phyloP scores from a whole-genome alignment of 2,888 invertebrate species.

The Polyommatus icarus region DNA sequence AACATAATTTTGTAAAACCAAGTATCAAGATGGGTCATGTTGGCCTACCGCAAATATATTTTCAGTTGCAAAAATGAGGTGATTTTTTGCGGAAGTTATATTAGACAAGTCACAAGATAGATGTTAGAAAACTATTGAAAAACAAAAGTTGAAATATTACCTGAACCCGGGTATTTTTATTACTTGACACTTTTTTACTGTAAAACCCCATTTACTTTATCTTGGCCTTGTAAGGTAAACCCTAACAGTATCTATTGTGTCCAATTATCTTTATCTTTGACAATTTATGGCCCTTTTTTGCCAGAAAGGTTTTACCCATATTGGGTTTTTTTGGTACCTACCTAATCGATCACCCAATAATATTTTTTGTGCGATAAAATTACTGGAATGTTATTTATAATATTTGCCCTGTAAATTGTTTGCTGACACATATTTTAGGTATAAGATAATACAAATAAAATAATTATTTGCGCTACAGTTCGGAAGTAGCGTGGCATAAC shows the following conservation, averaged over 20 bases:
- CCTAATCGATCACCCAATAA: neutral
- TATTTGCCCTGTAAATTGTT: neutral
- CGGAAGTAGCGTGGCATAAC: too few species aligned
- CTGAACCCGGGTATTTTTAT: neutral
- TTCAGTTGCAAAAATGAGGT: neutral
- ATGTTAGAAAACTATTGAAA: neutral
- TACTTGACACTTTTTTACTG: conserved; percentile 22
- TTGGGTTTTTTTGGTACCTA: conserved; percentile 1
- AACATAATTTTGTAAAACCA: neutral
- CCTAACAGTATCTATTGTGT: conserved; percentile 13
- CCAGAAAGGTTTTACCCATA: neutral
- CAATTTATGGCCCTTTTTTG: conserved; percentile 14
- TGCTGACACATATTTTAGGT: too few species aligned
- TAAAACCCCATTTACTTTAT: conserved; percentile 3
- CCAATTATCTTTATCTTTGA: conserved; percentile 25
- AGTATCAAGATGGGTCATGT: neutral
- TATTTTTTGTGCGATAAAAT: neutral
- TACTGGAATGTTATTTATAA: neutral
- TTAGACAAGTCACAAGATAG: neutral
- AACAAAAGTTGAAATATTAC: conserved; percentile 18
- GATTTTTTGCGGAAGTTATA: neutral
- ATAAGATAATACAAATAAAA: too few species aligned
- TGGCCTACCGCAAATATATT: neutral
- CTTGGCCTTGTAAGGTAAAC: conserved; percentile 1
- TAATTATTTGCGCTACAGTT: too few species aligned